Evolutionary conservation across 2,888 invertebrate species (phyloP).

Genomic region (Polietes domitor): DNA sequence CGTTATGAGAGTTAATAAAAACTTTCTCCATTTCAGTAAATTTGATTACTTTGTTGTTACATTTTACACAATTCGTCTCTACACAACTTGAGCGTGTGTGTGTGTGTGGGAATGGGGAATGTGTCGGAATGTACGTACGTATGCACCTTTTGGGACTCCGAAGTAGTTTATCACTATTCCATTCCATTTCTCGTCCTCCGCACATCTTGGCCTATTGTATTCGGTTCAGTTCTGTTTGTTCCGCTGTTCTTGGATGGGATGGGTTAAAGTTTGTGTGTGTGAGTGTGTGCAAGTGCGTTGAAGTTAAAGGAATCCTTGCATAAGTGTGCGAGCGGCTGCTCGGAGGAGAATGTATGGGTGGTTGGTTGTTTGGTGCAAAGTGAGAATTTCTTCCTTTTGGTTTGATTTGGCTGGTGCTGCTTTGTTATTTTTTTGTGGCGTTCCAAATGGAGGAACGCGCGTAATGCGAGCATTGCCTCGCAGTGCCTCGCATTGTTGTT

Average conservation of each 20-base stretch:
- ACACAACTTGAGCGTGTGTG: background rate
- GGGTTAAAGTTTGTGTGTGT: constrained; percentile 4
- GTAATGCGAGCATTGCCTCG: constrained; percentile 48
- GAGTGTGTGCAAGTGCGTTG: background rate
- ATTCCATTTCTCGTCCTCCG: constrained; percentile 26
- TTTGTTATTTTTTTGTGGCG: constrained; percentile 12
- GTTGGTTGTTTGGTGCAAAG: constrained; percentile 15
- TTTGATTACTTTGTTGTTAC: constrained; percentile 61
- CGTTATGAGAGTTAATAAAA: constrained; percentile 67
- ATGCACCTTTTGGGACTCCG: constrained; percentile 26
- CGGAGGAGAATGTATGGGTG: background rate
- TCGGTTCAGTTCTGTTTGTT: constrained; percentile 39
- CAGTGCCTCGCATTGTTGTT: constrained; percentile 54
- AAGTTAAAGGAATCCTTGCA: background rate
- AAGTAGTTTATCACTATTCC: constrained; percentile 38
- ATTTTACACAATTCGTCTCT: constrained; percentile 30
- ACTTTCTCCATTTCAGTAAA: constrained; percentile 72
- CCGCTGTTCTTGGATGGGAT: constrained; percentile 13
- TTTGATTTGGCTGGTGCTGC: constrained; percentile 27
- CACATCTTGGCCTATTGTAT: constrained; percentile 17
- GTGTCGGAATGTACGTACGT: constrained; percentile 52
- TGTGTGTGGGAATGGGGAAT: background rate
- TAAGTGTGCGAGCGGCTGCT: constrained; percentile 4
- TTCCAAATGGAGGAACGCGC: constrained; percentile 19
- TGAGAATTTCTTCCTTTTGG: constrained; percentile 31